phyloP scores from a whole-genome alignment of 2,888 invertebrate species.

The Dendrolimus houi region DNA sequence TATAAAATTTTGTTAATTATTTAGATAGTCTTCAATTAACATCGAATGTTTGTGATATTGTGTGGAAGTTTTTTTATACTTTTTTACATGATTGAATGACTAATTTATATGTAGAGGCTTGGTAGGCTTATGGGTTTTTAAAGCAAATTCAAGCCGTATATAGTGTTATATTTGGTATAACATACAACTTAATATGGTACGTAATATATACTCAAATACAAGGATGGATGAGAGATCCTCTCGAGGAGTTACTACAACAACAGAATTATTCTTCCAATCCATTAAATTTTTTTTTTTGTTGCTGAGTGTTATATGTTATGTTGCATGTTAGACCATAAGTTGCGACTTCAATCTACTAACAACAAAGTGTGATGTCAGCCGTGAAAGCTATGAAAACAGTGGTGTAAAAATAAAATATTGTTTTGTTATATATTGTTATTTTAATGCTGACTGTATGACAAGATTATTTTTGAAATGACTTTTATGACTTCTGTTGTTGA shows the following conservation, averaged over 20 bases:
- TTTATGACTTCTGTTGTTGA: constrained; percentile 16
- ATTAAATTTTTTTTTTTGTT: not conserved
- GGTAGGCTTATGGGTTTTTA: not conserved
- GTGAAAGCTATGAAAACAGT: constrained; percentile 37
- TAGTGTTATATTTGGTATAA: not conserved
- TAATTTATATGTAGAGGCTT: constrained; percentile 3
- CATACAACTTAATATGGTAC: not conserved
- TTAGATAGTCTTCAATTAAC: constrained; percentile 2
- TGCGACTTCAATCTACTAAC: constrained; percentile 27
- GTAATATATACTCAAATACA: too few relatives aligned
- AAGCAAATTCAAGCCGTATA: not conserved
- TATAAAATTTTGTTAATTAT: constrained; percentile 7
- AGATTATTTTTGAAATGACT: constrained; percentile 9
- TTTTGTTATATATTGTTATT: constrained; percentile 30
- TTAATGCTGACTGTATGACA: constrained; percentile 20
- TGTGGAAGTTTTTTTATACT: constrained; percentile 8
- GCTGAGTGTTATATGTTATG: constrained; percentile 3
- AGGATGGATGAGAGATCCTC: too few relatives aligned
- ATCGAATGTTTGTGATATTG: not conserved
- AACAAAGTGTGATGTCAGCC: constrained; percentile 68
- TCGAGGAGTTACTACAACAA: not conserved
- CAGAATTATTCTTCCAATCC: not conserved
- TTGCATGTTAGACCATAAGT: constrained; percentile 14
- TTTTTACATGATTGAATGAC: constrained; percentile 4
- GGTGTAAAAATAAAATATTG: constrained; percentile 50